Base-by-base conservation (phyloP, 2,888 invertebrate genomes). In the Hipparchia semele region DNA sequence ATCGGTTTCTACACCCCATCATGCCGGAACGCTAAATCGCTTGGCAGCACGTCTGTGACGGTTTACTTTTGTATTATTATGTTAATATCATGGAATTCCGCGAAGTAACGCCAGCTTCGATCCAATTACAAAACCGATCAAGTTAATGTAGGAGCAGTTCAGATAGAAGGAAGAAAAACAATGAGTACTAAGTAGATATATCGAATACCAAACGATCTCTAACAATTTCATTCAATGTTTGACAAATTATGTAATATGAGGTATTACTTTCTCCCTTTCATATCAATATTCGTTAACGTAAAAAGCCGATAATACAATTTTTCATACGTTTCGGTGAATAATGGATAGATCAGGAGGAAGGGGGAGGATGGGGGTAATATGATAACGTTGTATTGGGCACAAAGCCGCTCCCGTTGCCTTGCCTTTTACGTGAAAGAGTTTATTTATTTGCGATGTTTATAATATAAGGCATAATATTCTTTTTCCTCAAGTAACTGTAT, bases 291-390 rank as follows among this genome's bases (percentile, higher is more conserved):
- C 56, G 59, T 60, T 66, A 67, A 64, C 54, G 56, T 61, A 60
- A 72, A 70, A 64, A 62, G 69, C 64, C 54, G 12, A 66, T 71
- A 71, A 72, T 75, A 72, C 61, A 71, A 71, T 75, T 73, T 75
- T 67, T 53, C 73, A 73, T 73, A 71, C 39, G 54, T 69, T 66
- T 71, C 59, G 45, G 61, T 46, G 66, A 61, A 73, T 71, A 72
- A 75, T 68, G 62, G 58, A 73, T 74, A 64, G 66, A 74, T 72
- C 61, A 70, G 61, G 60, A 39, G 33, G 39, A 7, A 33, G 23
- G n/a, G 61, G 33, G 23, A 33, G 8, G 10, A n/a, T 23, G 9
- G 13, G 58, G 58, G 74, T 74, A 75, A 75, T 72, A 64, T 75
- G 71, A 73, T 73, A 61, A 71, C 68, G 51, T 69, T 68, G 66